phyloP scores from a whole-genome alignment of 1,140 invertebrate genomes.

The Habropoda laboriosa region DNA sequence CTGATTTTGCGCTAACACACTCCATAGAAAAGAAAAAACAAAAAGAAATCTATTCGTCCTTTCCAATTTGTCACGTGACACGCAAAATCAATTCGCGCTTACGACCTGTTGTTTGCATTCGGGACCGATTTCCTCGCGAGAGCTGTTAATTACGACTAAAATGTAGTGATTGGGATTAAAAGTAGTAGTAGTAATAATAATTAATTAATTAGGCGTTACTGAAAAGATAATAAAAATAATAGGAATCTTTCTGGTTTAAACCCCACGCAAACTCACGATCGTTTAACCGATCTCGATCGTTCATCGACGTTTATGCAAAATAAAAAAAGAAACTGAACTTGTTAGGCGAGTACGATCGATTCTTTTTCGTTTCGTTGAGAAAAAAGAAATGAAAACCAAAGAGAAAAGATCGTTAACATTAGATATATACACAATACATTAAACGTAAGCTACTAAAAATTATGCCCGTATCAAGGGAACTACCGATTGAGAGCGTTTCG shows the following conservation, averaged over 20 bases:
- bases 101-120: background rate
- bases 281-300: constrained; percentile 20
- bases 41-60: background rate
- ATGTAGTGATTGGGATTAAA: background rate
- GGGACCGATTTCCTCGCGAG: constrained; percentile 13
- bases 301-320: constrained; percentile 22
- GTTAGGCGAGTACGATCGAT: constrained; percentile 47
- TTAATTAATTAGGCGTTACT: constrained; percentile 37
- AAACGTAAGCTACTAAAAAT: constrained; percentile 48
- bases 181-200: constrained; percentile 37
- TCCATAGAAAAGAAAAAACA: too few relatives aligned
- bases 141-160: constrained; percentile 20
- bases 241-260: constrained; percentile 54
- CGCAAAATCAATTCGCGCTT: background rate
- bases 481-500: background rate
- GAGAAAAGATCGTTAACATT: constrained; percentile 19
- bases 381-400: too few relatives aligned
- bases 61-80: too few relatives aligned
- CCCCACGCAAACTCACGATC: constrained; percentile 9
- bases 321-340: constrained; percentile 33
- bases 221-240: constrained; percentile 57
- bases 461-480: constrained; percentile 31
- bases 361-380: background rate
- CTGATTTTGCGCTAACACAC: background rate
- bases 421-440: too few relatives aligned